Base-by-base conservation (phyloP, 2,797 vertebrate species). In the Tragopan temminckii region DNA sequence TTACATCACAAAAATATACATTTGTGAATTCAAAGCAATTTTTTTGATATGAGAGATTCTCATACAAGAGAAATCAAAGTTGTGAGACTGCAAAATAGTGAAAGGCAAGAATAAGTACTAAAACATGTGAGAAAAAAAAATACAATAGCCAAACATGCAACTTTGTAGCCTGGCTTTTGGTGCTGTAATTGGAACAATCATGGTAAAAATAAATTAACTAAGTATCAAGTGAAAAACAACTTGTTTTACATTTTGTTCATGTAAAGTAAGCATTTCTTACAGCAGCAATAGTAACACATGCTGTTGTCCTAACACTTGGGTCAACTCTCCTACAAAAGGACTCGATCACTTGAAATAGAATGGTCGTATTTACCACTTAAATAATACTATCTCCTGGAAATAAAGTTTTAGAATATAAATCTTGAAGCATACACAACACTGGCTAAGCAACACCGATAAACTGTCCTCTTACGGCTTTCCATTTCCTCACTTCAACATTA, bases 11-110 rank as follows among this genome's bases (percentile, higher is more conserved):
- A 89, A 96, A 88, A 85, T 29, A 89, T 11, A 85, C 13, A 67
- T 85, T 92, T 85, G 52, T 93, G 74, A 95, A 88, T 75, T 88
- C 88, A 45, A 90, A 95, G 59, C 43, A 7, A 35, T 88, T 85
- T 88, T 90, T 58, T 84, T 94, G 72, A 53, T 43, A 79, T 14
- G 36, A 7, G 35, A 89, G 50, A 80, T 18, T 85, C 59, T 81
- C 25, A 50, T 23, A 59, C 11, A 45, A 93, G 52, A 58, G 87
- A 76, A 82, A 94, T 67, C 45, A 50, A 87, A 95, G 59, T 55
- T 83, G 31, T 36, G 14, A 83, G 35, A 70, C 43, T 59, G 55
- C 31, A 8, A 76, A 85, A 74, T 42, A 79, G 23, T 33, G 40
- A 91, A 92, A 90, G 27, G 52, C 40, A 75, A 82, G 45, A 87